Conservation (phyloP, 1,140 invertebrate genomes). For the Nasonia vitripennis region DNA sequence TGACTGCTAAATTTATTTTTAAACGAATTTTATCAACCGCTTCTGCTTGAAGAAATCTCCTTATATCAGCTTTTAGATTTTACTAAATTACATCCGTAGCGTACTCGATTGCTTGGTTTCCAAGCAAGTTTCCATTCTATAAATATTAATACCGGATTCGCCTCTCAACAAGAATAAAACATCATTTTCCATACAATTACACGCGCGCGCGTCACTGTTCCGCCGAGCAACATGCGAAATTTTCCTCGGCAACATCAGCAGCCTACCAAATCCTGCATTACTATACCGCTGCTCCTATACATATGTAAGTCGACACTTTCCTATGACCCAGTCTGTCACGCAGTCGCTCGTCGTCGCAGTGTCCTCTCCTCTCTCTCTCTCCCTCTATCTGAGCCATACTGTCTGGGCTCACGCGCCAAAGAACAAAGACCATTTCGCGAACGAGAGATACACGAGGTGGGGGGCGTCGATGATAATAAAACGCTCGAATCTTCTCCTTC, state of each 20-base stretch:
- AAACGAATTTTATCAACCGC: too few species aligned
- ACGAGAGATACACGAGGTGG: neutral
- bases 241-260: neutral
- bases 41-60: too few species aligned
- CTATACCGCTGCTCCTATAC: neutral
- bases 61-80: neutral
- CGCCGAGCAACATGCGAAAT: neutral
- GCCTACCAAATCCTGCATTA: neutral
- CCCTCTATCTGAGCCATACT: neutral
- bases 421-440: conserved; percentile 32
- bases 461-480: conserved; percentile 45
- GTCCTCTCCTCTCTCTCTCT: too few species aligned
- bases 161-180: neutral
- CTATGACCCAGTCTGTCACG: conserved; percentile 20
- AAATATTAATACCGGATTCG: neutral
- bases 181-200: neutral
- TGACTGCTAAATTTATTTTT: too few species aligned
- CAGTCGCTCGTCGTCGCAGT: too few species aligned
- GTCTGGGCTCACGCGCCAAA: neutral
- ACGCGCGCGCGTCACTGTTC: neutral
- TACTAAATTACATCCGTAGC: neutral
- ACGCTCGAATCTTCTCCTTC: conserved; percentile 7
- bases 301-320: conserved; percentile 21
- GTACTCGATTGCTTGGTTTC: neutral
- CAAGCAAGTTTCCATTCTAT: neutral